phyloP scores from a whole-genome alignment of 2,888 invertebrate species.

The Notodonta ziczac region DNA sequence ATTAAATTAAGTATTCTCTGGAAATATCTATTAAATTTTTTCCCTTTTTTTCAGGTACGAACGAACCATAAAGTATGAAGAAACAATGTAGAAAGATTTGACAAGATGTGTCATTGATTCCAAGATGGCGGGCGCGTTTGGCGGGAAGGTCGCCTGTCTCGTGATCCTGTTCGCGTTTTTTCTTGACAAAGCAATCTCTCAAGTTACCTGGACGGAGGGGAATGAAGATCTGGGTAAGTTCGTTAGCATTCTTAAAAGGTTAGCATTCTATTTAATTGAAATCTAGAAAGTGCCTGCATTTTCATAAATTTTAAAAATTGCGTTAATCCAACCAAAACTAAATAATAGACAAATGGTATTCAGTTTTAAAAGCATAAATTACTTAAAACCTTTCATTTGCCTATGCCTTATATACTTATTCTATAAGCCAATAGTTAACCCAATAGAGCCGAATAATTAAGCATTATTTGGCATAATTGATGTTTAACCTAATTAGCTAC shows the following conservation, averaged over 20 bases:
- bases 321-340: too few species aligned
- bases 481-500: too few species aligned
- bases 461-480: too few species aligned
- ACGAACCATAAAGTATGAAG: conserved; percentile 23
- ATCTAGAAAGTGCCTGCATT: too few species aligned
- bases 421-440: too few species aligned
- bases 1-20: neutral
- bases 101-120: conserved; percentile 54
- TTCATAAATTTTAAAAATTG: neutral
- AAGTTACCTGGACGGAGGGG: conserved; percentile 58
- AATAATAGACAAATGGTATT: too few species aligned
- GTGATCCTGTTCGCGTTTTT: conserved; percentile 57
- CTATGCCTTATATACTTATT: too few species aligned
- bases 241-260: too few species aligned
- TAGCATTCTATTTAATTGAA: neutral
- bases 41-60: conserved; percentile 47
- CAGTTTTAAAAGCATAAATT: too few species aligned
- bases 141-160: conserved; percentile 59
- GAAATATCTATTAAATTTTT: neutral
- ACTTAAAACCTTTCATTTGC: too few species aligned
- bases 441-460: too few species aligned
- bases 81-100: conserved; percentile 42
- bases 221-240: conserved; percentile 71
- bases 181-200: conserved; percentile 56
- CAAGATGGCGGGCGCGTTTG: conserved; percentile 68